Conservation (phyloP, 2,113 vertebrate genomes). For the Cheirogaleus medius region DNA sequence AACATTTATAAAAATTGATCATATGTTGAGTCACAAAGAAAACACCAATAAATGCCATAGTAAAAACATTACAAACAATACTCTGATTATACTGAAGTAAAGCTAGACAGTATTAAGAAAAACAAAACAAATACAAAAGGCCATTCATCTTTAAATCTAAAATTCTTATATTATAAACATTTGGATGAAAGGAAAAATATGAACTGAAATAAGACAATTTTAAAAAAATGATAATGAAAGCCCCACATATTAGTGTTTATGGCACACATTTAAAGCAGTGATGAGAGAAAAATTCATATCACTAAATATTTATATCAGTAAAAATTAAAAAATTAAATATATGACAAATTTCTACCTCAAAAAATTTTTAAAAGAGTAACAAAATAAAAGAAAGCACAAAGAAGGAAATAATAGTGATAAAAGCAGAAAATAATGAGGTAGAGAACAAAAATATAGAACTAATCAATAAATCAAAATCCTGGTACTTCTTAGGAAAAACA, state of each 20-base stretch:
- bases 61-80: neutral
- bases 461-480: conserved; percentile 1
- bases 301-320: neutral
- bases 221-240: neutral
- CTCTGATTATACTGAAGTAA: neutral
- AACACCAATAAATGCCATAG: neutral
- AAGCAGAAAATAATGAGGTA: neutral
- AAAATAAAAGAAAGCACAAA: neutral
- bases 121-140: neutral
- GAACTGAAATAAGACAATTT: neutral
- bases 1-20: neutral
- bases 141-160: neutral
- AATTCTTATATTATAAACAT: neutral
- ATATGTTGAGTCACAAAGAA: neutral
- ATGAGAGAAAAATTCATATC: neutral
- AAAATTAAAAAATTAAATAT: conserved; percentile 3
- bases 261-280: neutral
- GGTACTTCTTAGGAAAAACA: neutral
- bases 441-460: neutral
- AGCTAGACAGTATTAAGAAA: neutral
- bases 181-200: neutral
- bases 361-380: neutral
- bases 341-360: neutral
- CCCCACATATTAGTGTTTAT: neutral
- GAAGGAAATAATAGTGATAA: neutral